Evolutionary conservation across 2,797 vertebrate species (phyloP).

Genomic region (Champsocephalus esox): DNA sequence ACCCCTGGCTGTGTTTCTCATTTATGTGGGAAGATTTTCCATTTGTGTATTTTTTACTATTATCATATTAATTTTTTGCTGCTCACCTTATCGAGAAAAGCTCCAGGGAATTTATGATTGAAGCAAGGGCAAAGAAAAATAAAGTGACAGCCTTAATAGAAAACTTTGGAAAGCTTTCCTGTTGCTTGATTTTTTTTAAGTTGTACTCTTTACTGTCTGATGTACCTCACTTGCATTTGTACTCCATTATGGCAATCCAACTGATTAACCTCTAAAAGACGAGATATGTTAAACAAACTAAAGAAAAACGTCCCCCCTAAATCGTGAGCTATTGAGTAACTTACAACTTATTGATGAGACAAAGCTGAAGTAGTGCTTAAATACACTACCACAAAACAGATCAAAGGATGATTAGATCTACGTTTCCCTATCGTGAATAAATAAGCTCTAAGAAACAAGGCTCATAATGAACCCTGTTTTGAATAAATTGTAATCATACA

Average conservation of each 20-base stretch:
- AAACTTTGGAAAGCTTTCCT: conserved; percentile 59
- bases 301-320: background rate
- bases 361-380: conserved; percentile 31
- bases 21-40: conserved; percentile 73
- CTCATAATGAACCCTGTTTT: conserved; percentile 35
- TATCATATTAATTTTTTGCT: conserved; percentile 70
- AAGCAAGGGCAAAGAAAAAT: conserved; percentile 51
- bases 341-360: conserved; percentile 21
- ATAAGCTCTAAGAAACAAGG: conserved; percentile 9
- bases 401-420: conserved; percentile 30
- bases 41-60: conserved; percentile 69
- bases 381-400: background rate
- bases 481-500: conserved; percentile 40
- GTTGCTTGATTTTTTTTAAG: conserved; percentile 13
- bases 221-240: too few relatives aligned
- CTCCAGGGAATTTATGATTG: conserved; percentile 61
- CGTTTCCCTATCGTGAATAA: conserved; percentile 23
- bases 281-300: background rate
- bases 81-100: conserved; percentile 62
- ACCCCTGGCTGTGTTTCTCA: conserved; percentile 79
- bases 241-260: background rate
- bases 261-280: background rate
- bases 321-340: conserved; percentile 16
- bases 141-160: conserved; percentile 28
- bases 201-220: conserved; percentile 1